Conservation (phyloP, 2,113 vertebrate species). For the Burhinus bistriatus region DNA sequence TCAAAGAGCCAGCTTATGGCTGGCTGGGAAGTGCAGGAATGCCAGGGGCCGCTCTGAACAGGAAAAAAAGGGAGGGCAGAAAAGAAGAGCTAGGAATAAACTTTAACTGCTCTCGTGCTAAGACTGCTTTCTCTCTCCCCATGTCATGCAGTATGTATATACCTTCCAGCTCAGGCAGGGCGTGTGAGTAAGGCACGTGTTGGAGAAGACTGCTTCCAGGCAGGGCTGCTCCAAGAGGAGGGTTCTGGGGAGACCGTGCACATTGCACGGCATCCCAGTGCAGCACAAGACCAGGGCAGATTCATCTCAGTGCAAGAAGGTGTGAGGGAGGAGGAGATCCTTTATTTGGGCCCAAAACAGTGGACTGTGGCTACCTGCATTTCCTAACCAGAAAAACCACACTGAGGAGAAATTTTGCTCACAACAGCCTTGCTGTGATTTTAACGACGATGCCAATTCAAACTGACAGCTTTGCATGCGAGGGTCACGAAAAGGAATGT, state of each 20-base stretch:
- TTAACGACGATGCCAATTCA: not conserved
- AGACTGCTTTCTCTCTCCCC: not conserved
- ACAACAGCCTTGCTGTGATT: not conserved
- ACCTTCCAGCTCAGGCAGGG: not conserved
- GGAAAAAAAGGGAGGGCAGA: not conserved
- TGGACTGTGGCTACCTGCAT: not conserved
- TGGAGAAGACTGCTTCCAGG: not conserved
- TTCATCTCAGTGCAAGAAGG: not conserved
- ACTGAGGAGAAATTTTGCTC: not conserved
- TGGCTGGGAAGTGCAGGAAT: not conserved
- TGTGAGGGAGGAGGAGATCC: not conserved
- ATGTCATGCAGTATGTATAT: not conserved
- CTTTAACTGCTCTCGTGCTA: not conserved
- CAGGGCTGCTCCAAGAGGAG: not conserved
- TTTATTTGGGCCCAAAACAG: not conserved
- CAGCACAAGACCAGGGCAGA: not conserved
- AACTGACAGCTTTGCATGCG: not conserved
- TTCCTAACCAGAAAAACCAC: not conserved
- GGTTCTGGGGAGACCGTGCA: not conserved
- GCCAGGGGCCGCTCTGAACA: not conserved
- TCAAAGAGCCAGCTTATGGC: not conserved
- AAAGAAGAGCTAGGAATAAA: not conserved
- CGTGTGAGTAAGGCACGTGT: fast-evolving
- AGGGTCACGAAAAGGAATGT: not conserved
- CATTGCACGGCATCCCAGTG: not conserved